Evolutionary conservation across 2,797 vertebrate species (phyloP).

Genomic region (Thripadectes ignobilis): DNA sequence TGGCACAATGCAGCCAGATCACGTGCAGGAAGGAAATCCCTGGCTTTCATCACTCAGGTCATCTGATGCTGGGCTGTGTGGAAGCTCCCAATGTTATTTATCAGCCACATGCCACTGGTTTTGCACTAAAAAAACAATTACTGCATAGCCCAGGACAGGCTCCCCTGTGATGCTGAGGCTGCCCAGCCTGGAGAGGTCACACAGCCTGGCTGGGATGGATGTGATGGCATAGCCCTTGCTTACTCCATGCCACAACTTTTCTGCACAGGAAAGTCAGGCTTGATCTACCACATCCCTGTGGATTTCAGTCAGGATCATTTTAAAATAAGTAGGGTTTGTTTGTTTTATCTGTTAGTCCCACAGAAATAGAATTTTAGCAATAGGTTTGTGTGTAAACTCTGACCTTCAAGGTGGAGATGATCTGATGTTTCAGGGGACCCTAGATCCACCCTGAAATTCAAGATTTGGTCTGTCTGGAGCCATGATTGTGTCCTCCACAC

Average conservation of each 20-base stretch:
- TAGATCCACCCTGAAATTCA: neutral
- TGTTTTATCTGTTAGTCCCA: neutral
- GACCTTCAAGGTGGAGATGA: neutral
- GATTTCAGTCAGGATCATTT: neutral
- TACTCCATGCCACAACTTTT: neutral
- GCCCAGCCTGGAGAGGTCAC: neutral
- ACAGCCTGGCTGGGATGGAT: neutral
- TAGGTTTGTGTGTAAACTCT: neutral
- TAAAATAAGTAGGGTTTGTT: neutral
- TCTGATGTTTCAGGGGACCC: neutral
- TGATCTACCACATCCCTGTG: neutral
- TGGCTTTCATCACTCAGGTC: neutral
- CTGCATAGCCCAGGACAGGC: neutral
- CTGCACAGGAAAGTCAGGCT: neutral
- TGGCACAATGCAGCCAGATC: neutral
- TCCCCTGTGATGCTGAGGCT: neutral
- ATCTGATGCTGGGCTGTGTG: neutral
- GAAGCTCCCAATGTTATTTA: neutral
- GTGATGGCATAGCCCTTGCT: neutral
- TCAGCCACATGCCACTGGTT: neutral
- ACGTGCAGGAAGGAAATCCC: neutral
- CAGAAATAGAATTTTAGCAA: neutral
- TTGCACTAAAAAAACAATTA: neutral
- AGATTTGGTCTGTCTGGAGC: neutral
- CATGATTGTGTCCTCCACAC: rapidly evolving